phyloP scores from a whole-genome alignment of 1,140 invertebrate species.

The Dendrolimus kikuchii region DNA sequence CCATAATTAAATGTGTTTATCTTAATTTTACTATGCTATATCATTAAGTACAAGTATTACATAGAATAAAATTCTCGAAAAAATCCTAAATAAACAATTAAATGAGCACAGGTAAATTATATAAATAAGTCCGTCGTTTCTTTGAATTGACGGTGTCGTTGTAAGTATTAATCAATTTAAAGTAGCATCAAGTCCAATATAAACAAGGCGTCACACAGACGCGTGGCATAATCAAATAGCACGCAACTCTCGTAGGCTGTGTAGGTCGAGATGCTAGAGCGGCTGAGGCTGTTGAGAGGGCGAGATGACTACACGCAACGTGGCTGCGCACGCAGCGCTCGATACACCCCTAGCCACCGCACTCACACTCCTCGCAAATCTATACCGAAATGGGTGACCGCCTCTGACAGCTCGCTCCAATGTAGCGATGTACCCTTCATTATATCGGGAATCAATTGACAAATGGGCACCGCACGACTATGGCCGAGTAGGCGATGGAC shows the following conservation, averaged over 20 bases:
- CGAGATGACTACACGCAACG: slow-evolving; percentile 38
- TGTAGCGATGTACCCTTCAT: slow-evolving; percentile 66
- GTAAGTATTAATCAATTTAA: slow-evolving; percentile 66
- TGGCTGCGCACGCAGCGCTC: slow-evolving; percentile 58
- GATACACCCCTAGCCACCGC: slow-evolving; percentile 38
- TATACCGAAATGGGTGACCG: slow-evolving; percentile 44
- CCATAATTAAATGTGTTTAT: too few species aligned
- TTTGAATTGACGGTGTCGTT: slow-evolving; percentile 47
- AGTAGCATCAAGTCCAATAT: slow-evolving; percentile 61
- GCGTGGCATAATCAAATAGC: slow-evolving; percentile 55
- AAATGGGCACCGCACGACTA: slow-evolving; percentile 39
- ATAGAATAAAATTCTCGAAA: too few species aligned
- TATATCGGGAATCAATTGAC: slow-evolving; percentile 69
- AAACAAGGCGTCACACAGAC: slow-evolving; percentile 62
- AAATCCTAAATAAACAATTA: too few species aligned
- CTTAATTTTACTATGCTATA: too few species aligned
- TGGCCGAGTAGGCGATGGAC: slow-evolving; percentile 4
- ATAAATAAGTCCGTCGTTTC: slow-evolving; percentile 8
- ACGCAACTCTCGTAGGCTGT: slow-evolving; percentile 53
- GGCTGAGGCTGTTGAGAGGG: slow-evolving; percentile 17
- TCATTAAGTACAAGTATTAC: too few species aligned
- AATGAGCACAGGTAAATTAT: neutral
- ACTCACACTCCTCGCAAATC: slow-evolving; percentile 45
- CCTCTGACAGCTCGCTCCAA: slow-evolving; percentile 51
- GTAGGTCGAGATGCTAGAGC: slow-evolving; percentile 30